Evolutionary conservation across 2,888 invertebrate genomes (phyloP), one percentile per base, ranked within the genome.

Genomic region (Dryobotodes eremita): DNA sequence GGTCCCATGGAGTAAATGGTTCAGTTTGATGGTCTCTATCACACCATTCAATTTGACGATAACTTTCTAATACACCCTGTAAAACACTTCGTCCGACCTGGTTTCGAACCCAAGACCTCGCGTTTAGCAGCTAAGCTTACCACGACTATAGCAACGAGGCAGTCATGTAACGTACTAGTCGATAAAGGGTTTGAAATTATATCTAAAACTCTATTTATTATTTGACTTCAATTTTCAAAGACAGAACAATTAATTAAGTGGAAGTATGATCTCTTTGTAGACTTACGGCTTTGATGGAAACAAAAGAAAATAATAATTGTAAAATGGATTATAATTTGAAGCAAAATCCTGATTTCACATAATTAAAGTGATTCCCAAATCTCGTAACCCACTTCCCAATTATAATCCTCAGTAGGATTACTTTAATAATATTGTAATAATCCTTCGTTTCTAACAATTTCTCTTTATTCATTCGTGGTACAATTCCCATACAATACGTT

Each of bases 321-420:
- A 15, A 68, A 66, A 36, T 66, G 46, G 26, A 68, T 77, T 31
- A 62, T n/a, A 68, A 55, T 42, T 48, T 10, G 59, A 26, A 11
- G 15, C 50, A 11, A 70, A 59, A 55, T 55, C 26, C 53, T 36
- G 17, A 83, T 66, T 46, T 4, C 17, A 77, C n/a, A 26, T 48
- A 15, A 55, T 55, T 48, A 53, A 36, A 77, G 23, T 36, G 50
- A 66, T 55, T 55, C 36, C 1, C 17, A 11, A 79, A 83, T 79
- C 26, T 50, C 17, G 11, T 46, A 10, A 7, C 15, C 31, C 13
- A 55, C 17, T 78, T 46, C 3, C 8, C 15, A 59, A 59, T 26
- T 61, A 69, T 31, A 83, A 68, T 61, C 23, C 3, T 36, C 77
- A 66, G 23, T 55, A 55, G n/a, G 48, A 77, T 83, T 66, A 83